Evolutionary conservation across 2,888 invertebrate species (phyloP).

Genomic region (Drosophila barbarae): DNA sequence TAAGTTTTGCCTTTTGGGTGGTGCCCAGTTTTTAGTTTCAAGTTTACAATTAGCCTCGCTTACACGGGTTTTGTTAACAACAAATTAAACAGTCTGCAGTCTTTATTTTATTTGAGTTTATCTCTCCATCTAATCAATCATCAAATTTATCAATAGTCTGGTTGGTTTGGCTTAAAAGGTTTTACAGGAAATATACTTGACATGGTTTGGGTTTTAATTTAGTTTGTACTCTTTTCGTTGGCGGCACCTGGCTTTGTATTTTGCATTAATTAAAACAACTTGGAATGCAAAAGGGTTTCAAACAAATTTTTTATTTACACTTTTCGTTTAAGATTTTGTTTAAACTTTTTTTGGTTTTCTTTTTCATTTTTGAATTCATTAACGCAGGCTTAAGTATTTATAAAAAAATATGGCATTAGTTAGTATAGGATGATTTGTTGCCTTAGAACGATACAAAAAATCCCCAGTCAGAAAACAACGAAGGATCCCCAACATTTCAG

Average conservation of each 20-base stretch:
- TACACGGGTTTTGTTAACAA: conserved; percentile 48
- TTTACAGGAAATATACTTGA: conserved; percentile 55
- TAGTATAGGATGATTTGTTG: conserved; percentile 12
- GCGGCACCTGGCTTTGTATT: conserved; percentile 61
- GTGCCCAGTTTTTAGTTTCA: conserved; percentile 38
- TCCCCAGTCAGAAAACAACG: conserved; percentile 21
- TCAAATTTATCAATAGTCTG: conserved; percentile 44
- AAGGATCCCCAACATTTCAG: conserved; percentile 1
- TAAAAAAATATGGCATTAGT: conserved; percentile 43
- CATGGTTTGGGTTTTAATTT: conserved; percentile 45
- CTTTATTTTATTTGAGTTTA: conserved; percentile 69
- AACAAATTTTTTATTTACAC: conserved; percentile 57
- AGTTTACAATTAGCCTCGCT: conserved; percentile 36
- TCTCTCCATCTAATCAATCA: conserved; percentile 54
- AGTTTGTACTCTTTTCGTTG: conserved; percentile 41
- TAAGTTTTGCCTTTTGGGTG: conserved; percentile 28
- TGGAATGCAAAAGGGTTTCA: conserved; percentile 68
- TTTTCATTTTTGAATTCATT: conserved; percentile 19
- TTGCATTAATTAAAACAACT: conserved; percentile 74
- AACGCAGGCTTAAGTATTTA: conserved; percentile 56
- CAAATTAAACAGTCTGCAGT: conserved; percentile 64
- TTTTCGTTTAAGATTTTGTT: conserved; percentile 33
- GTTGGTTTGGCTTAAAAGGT: conserved; percentile 25
- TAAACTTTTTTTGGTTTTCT: conserved; percentile 13
- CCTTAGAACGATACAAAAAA: conserved; percentile 12